Evolutionary conservation across 2,888 invertebrate species (phyloP).

Genomic region (Norana najaformis): DNA sequence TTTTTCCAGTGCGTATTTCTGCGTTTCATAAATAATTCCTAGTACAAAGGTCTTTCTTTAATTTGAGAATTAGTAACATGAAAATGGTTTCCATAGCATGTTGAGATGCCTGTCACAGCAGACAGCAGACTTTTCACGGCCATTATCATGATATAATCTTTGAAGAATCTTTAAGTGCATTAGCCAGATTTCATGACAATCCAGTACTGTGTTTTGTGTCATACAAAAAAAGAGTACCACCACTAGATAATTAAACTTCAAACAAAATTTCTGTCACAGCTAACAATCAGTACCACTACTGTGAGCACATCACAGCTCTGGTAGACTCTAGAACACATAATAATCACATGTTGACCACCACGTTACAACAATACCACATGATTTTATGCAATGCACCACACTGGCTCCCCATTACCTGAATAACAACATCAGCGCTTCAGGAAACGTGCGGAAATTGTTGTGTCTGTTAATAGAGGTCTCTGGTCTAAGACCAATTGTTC

Average conservation of each 20-base stretch:
- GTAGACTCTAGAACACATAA: background rate
- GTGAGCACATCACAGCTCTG: constrained; percentile 9
- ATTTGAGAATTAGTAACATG: background rate
- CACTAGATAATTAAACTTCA: background rate
- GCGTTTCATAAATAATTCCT: background rate
- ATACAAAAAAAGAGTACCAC: background rate
- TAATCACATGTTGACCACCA: constrained; percentile 16
- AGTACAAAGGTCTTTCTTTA: background rate
- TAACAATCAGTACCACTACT: constrained; percentile 20
- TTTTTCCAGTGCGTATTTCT: background rate
- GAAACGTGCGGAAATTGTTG: constrained; percentile 99
- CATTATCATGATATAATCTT: background rate
- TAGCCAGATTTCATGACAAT: background rate
- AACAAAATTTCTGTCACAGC: constrained; percentile 16
- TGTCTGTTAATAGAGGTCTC: constrained; percentile 93
- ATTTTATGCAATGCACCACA: background rate
- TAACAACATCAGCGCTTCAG: constrained; percentile 96
- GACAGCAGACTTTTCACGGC: background rate
- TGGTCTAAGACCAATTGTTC: constrained; percentile 93
- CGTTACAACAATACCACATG: background rate
- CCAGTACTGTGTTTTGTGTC: background rate
- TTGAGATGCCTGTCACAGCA: background rate
- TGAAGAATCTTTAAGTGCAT: background rate
- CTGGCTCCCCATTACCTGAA: constrained; percentile 74
- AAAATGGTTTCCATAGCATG: background rate